phyloP scores from a whole-genome alignment of 2,797 vertebrate genomes.

The Cheirogaleus major region DNA sequence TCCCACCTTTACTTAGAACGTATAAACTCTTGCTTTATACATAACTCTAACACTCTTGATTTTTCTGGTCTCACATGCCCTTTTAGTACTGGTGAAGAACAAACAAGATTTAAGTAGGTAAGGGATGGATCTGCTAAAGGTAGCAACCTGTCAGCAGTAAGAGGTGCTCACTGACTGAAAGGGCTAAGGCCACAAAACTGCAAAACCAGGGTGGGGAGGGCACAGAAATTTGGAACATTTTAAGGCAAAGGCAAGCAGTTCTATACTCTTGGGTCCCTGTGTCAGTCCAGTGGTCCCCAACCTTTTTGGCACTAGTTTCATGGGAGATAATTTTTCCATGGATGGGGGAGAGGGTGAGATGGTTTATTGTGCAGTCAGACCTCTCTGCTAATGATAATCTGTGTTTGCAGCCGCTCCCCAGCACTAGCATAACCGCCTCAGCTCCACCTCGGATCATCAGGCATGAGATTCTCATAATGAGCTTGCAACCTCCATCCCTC shows the following conservation, averaged over 20 bases:
- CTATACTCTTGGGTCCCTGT: rapidly evolving
- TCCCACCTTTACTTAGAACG: background rate
- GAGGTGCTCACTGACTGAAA: background rate
- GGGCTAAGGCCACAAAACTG: background rate
- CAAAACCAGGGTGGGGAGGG: background rate
- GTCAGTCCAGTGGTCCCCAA: no score
- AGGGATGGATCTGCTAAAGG: background rate
- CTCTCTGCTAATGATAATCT: no score
- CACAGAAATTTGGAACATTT: background rate
- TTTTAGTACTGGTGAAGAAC: background rate
- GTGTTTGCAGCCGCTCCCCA: no score
- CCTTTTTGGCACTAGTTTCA: no score
- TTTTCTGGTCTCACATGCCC: background rate
- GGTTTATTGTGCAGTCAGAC: no score
- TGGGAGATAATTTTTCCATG: no score
- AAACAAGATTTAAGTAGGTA: background rate
- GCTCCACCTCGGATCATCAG: no score
- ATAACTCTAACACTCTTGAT: background rate
- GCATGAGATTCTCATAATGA: no score
- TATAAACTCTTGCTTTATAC: background rate
- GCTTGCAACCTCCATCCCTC: no score
- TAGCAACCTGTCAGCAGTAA: background rate
- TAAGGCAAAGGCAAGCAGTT: no score
- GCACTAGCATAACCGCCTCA: no score
- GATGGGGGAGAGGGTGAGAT: no score